Conservation (phyloP, 2,797 vertebrate genomes). For the Synaphobranchus kaupii region DNA sequence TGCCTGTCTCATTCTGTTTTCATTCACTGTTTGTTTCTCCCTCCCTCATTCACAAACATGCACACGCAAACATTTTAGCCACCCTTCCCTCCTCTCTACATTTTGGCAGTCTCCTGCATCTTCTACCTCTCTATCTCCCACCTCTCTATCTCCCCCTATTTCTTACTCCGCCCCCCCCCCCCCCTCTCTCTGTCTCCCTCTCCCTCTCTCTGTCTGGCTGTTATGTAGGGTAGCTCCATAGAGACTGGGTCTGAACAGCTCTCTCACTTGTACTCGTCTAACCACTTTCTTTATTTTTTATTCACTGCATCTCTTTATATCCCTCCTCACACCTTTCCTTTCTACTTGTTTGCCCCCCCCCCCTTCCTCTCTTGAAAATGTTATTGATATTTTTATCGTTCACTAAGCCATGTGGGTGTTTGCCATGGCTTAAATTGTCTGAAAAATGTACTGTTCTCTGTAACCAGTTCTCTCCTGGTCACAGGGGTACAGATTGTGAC, state of each 20-base stretch:
- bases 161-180: not conserved
- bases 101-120: not conserved
- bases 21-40: not conserved
- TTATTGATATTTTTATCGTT: not conserved
- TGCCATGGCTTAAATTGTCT: not conserved
- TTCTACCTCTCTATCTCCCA: not conserved
- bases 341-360: not conserved
- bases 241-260: conserved; percentile 47
- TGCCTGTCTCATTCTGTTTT: conserved; percentile 14
- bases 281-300: not conserved
- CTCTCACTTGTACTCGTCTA: conserved; percentile 45
- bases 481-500: not conserved
- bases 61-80: not conserved
- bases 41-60: not conserved
- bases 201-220: conserved; percentile 23
- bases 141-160: not conserved
- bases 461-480: not conserved
- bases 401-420: conserved; percentile 3
- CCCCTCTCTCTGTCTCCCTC: conserved; percentile 12
- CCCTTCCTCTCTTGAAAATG: not conserved
- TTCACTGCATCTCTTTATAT: conserved; percentile 7
- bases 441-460: not conserved
- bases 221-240: conserved; percentile 34
- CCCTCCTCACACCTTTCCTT: not conserved
- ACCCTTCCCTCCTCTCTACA: not conserved